Evolutionary conservation across 2,113 vertebrate genomes (phyloP).

Genomic region (Otus sunia): DNA sequence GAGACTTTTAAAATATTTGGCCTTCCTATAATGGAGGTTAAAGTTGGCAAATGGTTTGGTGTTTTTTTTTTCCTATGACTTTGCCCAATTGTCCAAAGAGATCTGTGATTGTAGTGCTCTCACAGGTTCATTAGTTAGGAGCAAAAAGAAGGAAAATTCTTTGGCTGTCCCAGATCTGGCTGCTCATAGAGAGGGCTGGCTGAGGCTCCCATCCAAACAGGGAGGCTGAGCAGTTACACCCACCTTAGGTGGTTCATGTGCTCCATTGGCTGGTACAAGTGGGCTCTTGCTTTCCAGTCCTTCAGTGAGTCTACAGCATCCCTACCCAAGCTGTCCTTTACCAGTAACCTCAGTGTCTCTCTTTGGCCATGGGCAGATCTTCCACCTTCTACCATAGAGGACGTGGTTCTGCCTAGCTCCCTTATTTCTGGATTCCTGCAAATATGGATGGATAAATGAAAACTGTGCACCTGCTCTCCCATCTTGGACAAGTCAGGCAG

Average conservation of each 20-base stretch:
- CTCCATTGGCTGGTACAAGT: neutral
- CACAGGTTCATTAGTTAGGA: neutral
- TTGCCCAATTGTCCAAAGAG: neutral
- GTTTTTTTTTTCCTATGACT: neutral
- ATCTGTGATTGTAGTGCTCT: neutral
- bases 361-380: neutral
- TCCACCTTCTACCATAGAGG: neutral
- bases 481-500: fast-evolving
- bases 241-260: neutral
- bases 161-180: neutral
- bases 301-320: neutral
- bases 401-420: fast-evolving
- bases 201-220: neutral
- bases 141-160: neutral
- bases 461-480: neutral
- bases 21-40: neutral
- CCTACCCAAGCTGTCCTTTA: neutral
- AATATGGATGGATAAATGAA: neutral
- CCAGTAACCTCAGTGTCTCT: neutral
- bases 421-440: neutral
- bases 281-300: neutral
- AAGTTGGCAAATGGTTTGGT: neutral
- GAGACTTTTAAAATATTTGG: neutral
- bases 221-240: neutral
- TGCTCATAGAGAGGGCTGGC: neutral